A percentile compares a stretch with the other conserved stretches of the same genome.
These are phyloP conservation scores for Cladopsammia gracilis DNA, from an alignment of 64 coral and sea anemone species.

Conservation along the genomic window DNA sequence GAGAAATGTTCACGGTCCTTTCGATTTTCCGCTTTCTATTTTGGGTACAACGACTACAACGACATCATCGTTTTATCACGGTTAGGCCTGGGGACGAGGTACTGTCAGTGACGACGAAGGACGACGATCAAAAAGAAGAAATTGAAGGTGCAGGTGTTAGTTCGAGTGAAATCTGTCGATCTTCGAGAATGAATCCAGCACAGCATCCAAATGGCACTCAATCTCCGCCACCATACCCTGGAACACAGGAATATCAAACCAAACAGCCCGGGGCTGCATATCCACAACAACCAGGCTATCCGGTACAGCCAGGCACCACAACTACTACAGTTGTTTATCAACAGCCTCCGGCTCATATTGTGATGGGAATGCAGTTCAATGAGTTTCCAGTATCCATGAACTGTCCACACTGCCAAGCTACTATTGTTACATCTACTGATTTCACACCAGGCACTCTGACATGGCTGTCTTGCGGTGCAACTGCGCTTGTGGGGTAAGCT, in stretches of 20 bases:
- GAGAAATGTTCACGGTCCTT: too few relatives aligned
- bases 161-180: neutral
- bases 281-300: slow-evolving; percentile 45
- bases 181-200: neutral
- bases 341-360: neutral
- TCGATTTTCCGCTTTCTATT: too few relatives aligned
- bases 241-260: slow-evolving; percentile 1
- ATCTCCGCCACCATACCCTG: slow-evolving; percentile 70
- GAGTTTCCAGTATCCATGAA: slow-evolving; percentile 38
- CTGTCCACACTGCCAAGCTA: slow-evolving; percentile 79
- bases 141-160: neutral
- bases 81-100: too few relatives aligned
- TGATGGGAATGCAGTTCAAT: neutral
- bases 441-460: slow-evolving; percentile 70
- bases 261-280: slow-evolving; percentile 41
- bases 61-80: too few relatives aligned
- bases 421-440: slow-evolving; percentile 74
- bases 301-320: slow-evolving; percentile 27
- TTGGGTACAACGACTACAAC: too few relatives aligned
- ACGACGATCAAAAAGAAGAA: neutral
- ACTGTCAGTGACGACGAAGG: too few relatives aligned
- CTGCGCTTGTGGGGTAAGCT: slow-evolving; percentile 82
- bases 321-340: slow-evolving; percentile 25
- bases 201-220: neutral
- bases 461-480: slow-evolving; percentile 82